Percentiles rank a stretch among this genome's conserved stretches.
Evolutionary conservation across 2,797 vertebrate species (phyloP).

Genomic region (Enteromius treurensis): DNA sequence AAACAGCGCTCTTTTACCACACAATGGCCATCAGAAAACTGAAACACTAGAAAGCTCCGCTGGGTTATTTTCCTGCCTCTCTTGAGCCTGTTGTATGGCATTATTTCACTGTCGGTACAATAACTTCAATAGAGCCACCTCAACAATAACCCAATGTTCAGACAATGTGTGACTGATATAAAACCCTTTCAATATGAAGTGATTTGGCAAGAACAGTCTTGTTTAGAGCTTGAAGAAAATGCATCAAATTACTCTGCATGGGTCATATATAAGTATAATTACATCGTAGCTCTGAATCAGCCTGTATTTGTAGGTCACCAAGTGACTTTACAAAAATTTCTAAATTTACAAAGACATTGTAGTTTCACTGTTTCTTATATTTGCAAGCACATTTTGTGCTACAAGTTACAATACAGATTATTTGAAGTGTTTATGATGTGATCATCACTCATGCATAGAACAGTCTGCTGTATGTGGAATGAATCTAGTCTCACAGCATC

Average conservation of each 20-base stretch:
- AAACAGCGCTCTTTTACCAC: constrained; percentile 14
- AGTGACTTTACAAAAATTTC: not conserved
- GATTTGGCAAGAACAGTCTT: not conserved
- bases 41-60: constrained; percentile 18
- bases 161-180: constrained; percentile 14
- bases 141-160: constrained; percentile 22
- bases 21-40: constrained; percentile 11
- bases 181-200: constrained; percentile 10
- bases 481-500: constrained; percentile 33
- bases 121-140: constrained; percentile 27
- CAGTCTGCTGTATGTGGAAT: constrained; percentile 30
- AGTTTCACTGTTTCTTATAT: not conserved
- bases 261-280: not conserved
- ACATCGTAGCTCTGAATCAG: not conserved
- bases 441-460: constrained; percentile 25
- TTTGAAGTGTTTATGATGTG: constrained; percentile 24
- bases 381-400: not conserved
- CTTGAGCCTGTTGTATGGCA: not conserved
- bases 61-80: constrained; percentile 20
- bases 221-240: constrained; percentile 1
- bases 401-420: constrained; percentile 12
- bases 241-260: not conserved
- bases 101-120: constrained; percentile 15
- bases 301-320: not conserved
- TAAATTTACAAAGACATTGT: not conserved